Evolutionary conservation across 2,888 invertebrate genomes (phyloP).

Genomic region (Xestia c-nigrum): DNA sequence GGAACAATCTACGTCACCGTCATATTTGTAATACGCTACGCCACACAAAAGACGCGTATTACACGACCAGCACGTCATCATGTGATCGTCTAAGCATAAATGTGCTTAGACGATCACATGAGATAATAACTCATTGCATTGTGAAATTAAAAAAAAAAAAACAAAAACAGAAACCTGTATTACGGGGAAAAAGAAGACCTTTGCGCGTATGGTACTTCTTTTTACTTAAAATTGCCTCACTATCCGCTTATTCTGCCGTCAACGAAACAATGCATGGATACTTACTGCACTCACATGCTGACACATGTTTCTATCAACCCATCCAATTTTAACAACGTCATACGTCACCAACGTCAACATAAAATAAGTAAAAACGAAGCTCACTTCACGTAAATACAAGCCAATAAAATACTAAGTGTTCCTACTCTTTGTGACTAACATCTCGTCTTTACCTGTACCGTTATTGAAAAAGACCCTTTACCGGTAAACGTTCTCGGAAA

Average conservation of each 20-base stretch:
- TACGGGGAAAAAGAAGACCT: neutral
- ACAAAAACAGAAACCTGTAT: neutral
- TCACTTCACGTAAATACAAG: conserved; percentile 65
- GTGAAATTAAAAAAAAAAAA: neutral
- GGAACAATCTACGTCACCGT: conserved; percentile 58
- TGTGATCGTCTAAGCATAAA: too few species aligned
- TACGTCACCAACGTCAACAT: too few species aligned
- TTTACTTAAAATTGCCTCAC: neutral
- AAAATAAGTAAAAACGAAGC: conserved; percentile 74
- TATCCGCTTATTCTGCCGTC: neutral
- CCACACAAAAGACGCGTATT: neutral
- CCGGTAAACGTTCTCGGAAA: conserved; percentile 38
- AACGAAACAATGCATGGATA: neutral
- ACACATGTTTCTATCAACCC: conserved; percentile 72
- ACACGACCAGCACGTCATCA: too few species aligned
- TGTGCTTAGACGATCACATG: neutral
- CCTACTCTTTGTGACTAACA: conserved; percentile 42
- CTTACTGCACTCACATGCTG: neutral
- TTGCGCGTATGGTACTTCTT: neutral
- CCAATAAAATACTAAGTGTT: conserved; percentile 66
- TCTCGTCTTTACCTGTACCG: conserved; percentile 17
- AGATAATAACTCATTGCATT: neutral
- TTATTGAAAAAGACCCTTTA: conserved; percentile 38
- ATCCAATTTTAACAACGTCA: conserved; percentile 75
- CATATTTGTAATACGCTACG: conserved; percentile 18